Evolutionary conservation across 2,888 invertebrate genomes (phyloP).

Genomic region (Phyllotreta striolata): DNA sequence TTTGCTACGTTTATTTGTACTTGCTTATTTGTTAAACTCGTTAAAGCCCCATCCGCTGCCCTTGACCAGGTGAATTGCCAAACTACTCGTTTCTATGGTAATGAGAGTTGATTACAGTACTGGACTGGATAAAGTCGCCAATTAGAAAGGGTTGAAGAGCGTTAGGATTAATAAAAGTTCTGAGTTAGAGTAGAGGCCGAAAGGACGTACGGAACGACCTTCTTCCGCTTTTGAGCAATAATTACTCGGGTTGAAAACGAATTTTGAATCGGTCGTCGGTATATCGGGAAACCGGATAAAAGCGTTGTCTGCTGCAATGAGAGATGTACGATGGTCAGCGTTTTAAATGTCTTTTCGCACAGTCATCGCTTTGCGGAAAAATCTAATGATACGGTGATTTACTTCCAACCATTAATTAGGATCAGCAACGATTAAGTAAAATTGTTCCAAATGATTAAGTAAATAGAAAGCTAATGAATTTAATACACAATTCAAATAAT

Average conservation of each 20-base stretch:
- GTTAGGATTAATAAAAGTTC: constrained; percentile 35
- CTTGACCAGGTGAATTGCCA: constrained; percentile 37
- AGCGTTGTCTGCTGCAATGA: constrained; percentile 28
- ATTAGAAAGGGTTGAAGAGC: constrained; percentile 35
- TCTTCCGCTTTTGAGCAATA: constrained; percentile 33
- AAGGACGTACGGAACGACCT: constrained; percentile 23
- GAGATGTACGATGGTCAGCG: constrained; percentile 14
- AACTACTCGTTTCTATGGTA: constrained; percentile 41
- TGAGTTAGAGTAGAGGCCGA: constrained; percentile 17
- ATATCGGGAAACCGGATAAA: constrained; percentile 22
- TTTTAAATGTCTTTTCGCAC: constrained; percentile 9
- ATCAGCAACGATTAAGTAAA: no score
- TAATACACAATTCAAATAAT: no score
- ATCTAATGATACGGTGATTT: constrained; percentile 1
- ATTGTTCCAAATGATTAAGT: no score
- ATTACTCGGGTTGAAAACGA: constrained; percentile 31
- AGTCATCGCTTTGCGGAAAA: constrained; percentile 1
- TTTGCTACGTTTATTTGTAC: no score
- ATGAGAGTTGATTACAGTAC: constrained; percentile 36
- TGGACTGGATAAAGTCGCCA: constrained; percentile 36
- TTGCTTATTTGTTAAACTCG: no score
- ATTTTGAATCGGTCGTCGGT: constrained; percentile 24
- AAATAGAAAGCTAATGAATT: no score
- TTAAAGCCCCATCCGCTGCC: no score
- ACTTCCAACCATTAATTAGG: no score